Conservation (phyloP, 2,113 vertebrate species). For the Ancistrus triradiatus region DNA sequence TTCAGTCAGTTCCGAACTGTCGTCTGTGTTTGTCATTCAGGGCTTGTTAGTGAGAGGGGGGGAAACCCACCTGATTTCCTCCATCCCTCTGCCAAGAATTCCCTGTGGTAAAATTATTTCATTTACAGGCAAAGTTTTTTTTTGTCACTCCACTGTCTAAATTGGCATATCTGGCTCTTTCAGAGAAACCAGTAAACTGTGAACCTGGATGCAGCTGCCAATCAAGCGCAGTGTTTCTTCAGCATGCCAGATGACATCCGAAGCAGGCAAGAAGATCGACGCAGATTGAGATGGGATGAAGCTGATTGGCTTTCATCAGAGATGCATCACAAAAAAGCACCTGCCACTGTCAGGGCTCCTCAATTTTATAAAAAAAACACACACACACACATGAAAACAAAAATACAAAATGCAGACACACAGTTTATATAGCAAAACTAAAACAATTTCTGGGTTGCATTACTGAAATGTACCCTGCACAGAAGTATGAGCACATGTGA, state of each 20-base stretch:
- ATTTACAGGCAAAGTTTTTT: conserved; percentile 92
- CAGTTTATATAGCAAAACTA: too few relatives aligned
- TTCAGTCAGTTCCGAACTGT: conserved; percentile 81
- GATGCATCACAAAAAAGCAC: conserved; percentile 70
- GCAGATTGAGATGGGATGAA: conserved; percentile 53
- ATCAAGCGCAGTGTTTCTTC: conserved; percentile 80
- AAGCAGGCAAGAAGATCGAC: conserved; percentile 35
- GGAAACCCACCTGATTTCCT: conserved; percentile 70
- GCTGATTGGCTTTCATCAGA: conserved; percentile 78
- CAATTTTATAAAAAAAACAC: conserved; percentile 41
- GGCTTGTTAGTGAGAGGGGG: conserved; percentile 74
- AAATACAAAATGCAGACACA: conserved; percentile 41
- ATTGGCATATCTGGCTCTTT: conserved; percentile 90
- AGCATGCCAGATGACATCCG: conserved; percentile 79
- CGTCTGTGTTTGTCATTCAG: conserved; percentile 90
- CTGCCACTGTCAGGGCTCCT: conserved; percentile 69
- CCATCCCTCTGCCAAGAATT: conserved; percentile 78
- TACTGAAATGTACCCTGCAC: too few relatives aligned
- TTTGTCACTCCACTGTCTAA: conserved; percentile 89
- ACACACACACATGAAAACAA: not conserved
- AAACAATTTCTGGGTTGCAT: too few relatives aligned
- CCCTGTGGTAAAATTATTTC: conserved; percentile 89
- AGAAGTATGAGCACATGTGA: too few relatives aligned
- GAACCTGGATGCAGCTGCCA: conserved; percentile 89
- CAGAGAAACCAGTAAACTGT: conserved; percentile 91